Evolutionary conservation across 2,113 vertebrate species (phyloP), one percentile per base, ranked within the genome.

Genomic region (Cyanoderma ruficeps): DNA sequence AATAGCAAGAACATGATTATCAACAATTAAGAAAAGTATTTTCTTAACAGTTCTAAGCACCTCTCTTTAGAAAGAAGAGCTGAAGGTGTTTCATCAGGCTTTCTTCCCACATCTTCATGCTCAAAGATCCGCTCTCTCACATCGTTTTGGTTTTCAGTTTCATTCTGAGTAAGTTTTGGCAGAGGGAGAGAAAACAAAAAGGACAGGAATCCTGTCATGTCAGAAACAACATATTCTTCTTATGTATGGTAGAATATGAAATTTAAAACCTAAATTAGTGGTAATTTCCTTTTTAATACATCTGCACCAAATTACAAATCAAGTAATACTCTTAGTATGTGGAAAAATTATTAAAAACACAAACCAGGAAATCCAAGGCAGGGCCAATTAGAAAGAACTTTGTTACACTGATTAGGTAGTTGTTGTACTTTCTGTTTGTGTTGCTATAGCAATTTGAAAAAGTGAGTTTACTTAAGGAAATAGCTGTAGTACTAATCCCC

Each of bases 191-290:
- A 98, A 80, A 98, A 99, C 57, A 99, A 97, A 69, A 99, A 90
- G 94, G 97, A 99, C 72, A 99, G 97, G 95, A 99, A 98, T 67
- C 98, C 99, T 23, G 98, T 99, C 99, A 99, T 99, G 86, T 52
- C 89, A 92, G 83, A 96, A 96, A 83, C 15, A 83, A 80, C 47
- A 87, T 44, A 59, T 44, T 91, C 64, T 94, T 96, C 80, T 89
- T 79, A 67, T 31, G 83, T 1, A 24, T 5, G 42, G 69, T 28
- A 83, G 7, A 57, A 91, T 4, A 68, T 9, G 19, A 93, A 95
- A 96, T 49, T 72, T 76, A 91, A 96, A 95, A 37, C 5, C 37
- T 69, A 39, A 87, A 56, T 61, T 71, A 85, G 70, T 60, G 28
- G 61, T 50, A 42, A 47, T 47, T 41, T n/a, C 59, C 89, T 37